phyloP scores from a whole-genome alignment of 64 coral and sea anemone species.

The Montipora efflorescens region DNA sequence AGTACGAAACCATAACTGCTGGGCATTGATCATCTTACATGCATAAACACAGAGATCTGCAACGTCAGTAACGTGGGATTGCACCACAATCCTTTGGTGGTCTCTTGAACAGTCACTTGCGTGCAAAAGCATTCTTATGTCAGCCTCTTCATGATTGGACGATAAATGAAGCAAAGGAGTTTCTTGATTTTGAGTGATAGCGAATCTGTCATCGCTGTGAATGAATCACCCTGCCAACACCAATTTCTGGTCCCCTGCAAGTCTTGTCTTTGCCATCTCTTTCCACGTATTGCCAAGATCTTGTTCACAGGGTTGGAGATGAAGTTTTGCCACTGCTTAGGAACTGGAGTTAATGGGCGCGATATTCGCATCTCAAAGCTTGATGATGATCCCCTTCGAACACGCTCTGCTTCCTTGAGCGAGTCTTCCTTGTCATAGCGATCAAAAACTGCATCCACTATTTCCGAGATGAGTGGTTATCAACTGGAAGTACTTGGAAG shows the following conservation, averaged over 20 bases:
- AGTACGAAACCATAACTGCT: conserved; percentile 58
- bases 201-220: background rate
- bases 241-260: conserved; percentile 4
- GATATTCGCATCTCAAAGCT: conserved; percentile 3
- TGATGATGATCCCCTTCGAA: background rate
- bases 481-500: background rate
- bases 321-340: conserved; percentile 51
- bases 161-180: background rate
- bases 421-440: conserved; percentile 20
- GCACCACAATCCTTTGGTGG: conserved; percentile 39
- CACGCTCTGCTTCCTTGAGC: conserved; percentile 16
- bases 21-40: conserved; percentile 10
- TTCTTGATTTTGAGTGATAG: background rate
- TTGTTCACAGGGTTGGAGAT: conserved; percentile 56
- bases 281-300: conserved; percentile 11
- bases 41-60: conserved; percentile 37
- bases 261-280: conserved; percentile 19
- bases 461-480: background rate
- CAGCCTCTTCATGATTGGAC: conserved; percentile 61
- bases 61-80: conserved; percentile 63
- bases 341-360: conserved; percentile 45
- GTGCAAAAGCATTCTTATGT: conserved; percentile 65
- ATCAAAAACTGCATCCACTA: conserved; percentile 62
- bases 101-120: conserved; percentile 34
- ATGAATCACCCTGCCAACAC: conserved; percentile 41